A percentile compares a stretch with the other conserved stretches of the same genome.
Conservation (phyloP, 2,113 vertebrate genomes). For the Phrynocephalus versicolor region DNA sequence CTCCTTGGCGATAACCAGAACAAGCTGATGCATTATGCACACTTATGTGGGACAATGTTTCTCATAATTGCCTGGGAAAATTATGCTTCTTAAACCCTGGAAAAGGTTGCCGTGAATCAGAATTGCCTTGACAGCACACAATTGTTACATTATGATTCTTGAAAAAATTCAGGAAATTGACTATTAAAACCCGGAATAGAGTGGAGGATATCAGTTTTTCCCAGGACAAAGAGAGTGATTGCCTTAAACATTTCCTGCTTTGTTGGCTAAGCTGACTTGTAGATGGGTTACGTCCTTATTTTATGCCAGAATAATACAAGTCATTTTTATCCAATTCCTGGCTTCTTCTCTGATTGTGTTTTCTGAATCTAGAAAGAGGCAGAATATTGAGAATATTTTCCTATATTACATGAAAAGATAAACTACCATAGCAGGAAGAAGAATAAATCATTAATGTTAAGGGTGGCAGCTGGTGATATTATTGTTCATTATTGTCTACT, state of each 20-base stretch:
- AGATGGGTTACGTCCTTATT: neutral
- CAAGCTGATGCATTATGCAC: slow-evolving; percentile 24
- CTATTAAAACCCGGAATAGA: slow-evolving; percentile 15
- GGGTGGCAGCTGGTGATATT: no score
- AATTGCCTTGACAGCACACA: no score
- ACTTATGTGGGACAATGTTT: slow-evolving; percentile 37
- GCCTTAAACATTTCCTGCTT: neutral
- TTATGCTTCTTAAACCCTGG: neutral
- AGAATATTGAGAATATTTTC: neutral
- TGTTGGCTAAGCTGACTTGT: neutral
- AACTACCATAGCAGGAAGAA: neutral
- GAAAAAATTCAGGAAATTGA: slow-evolving; percentile 11
- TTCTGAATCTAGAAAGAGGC: neutral
- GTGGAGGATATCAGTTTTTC: neutral
- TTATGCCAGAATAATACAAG: neutral
- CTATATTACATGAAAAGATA: neutral
- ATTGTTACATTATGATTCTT: neutral
- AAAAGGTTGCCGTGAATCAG: no score
- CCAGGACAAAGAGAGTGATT: neutral
- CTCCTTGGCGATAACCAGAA: slow-evolving; percentile 18
- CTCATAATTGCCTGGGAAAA: slow-evolving; percentile 22
- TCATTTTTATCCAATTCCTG: neutral
- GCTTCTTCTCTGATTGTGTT: neutral
- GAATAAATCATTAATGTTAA: neutral
- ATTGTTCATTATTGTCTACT: no score